These are phyloP conservation scores for Crioceris asparagi DNA, from an alignment of 2,888 invertebrate species.

Conservation along the genomic window DNA sequence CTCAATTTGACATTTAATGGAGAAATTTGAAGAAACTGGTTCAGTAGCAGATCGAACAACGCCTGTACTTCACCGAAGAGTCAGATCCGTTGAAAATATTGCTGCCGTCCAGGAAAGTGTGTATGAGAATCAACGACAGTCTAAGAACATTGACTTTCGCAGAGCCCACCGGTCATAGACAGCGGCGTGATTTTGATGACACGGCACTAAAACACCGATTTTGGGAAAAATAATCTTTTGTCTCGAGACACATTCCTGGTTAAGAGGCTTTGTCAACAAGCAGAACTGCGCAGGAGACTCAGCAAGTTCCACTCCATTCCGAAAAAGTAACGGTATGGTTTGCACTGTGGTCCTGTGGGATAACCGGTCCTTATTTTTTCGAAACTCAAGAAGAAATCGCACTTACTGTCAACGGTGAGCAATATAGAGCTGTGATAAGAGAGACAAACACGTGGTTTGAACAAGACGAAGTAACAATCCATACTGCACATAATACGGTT, in stretches of 20 bases:
- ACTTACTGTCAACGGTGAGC: conserved; percentile 2
- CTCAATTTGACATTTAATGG: no score
- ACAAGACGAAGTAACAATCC: no score
- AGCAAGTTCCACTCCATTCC: conserved; percentile 2
- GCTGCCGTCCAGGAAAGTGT: conserved; percentile 4
- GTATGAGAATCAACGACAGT: conserved; percentile 1
- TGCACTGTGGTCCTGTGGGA: no score
- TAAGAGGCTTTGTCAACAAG: conserved; percentile 5
- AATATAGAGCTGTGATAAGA: not conserved
- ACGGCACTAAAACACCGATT: conserved; percentile 1
- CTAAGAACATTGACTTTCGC: conserved; percentile 20
- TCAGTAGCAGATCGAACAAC: no score
- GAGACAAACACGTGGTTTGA: no score
- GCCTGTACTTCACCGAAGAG: no score
- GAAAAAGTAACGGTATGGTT: no score
- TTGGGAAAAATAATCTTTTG: conserved; percentile 7
- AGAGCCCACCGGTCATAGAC: conserved; percentile 18
- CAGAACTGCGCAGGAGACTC: not conserved
- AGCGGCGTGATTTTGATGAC: not conserved
- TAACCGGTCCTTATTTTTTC: not conserved
- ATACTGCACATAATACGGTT: no score
- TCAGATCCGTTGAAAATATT: conserved; percentile 2
- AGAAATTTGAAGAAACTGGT: no score
- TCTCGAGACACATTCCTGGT: not conserved
- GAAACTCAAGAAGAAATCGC: no score